These are phyloP conservation scores for Acleris laterana DNA, from an alignment of 2,888 invertebrate species.

Conservation along the genomic window DNA sequence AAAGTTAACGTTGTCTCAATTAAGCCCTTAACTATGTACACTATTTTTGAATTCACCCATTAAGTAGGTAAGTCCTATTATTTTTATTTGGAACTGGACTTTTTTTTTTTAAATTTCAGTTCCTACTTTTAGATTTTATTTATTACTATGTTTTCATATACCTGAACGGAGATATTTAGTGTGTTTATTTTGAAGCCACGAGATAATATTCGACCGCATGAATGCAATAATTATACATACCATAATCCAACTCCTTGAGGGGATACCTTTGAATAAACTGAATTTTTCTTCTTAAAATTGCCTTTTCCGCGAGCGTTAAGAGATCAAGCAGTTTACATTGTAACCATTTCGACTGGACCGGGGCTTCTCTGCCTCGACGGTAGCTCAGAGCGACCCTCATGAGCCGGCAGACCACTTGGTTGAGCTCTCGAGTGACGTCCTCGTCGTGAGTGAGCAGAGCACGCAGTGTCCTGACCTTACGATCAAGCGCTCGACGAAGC, in stretches of 20 bases:
- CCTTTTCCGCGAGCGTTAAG: slow-evolving; percentile 69
- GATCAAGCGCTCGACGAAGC: slow-evolving; percentile 65
- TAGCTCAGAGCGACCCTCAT: slow-evolving; percentile 67
- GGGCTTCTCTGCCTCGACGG: slow-evolving; percentile 50
- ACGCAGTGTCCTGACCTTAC: slow-evolving; percentile 65
- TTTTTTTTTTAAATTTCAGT: too few relatives aligned
- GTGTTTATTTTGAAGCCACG: too few relatives aligned
- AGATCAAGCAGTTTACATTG: slow-evolving; percentile 71
- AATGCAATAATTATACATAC: slow-evolving; percentile 45
- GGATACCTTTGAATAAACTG: slow-evolving; percentile 54
- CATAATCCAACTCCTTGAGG: slow-evolving; percentile 54
- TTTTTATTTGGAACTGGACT: too few relatives aligned
- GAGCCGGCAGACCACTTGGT: slow-evolving; percentile 67
- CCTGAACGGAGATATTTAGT: too few relatives aligned
- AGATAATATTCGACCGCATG: too few relatives aligned
- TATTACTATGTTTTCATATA: too few relatives aligned
- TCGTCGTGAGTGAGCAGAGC: slow-evolving; percentile 63
- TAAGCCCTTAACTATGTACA: too few relatives aligned
- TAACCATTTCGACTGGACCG: slow-evolving; percentile 67
- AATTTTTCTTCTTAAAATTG: slow-evolving; percentile 62
- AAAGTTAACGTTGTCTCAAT: too few relatives aligned
- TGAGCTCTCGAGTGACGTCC: slow-evolving; percentile 67
- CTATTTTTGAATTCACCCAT: too few relatives aligned
- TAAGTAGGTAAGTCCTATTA: too few relatives aligned
- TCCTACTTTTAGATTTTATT: too few relatives aligned